Conservation (phyloP, 2,113 vertebrate species). For the Hippocampus guttulatus region DNA sequence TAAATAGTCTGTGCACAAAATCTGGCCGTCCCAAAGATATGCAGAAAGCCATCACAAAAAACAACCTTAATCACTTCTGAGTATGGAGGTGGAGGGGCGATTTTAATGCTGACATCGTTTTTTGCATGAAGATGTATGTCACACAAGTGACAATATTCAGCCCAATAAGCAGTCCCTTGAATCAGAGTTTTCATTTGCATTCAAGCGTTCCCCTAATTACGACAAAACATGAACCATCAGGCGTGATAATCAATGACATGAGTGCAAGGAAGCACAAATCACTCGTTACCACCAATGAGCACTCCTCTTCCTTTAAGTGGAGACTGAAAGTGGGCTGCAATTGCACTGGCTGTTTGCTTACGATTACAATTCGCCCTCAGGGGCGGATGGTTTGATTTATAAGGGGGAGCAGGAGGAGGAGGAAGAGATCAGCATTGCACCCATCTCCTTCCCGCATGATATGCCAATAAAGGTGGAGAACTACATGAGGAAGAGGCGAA, state of each 20-base stretch:
- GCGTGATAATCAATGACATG: conserved; percentile 34
- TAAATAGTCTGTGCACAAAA: too few relatives aligned
- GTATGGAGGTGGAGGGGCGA: too few relatives aligned
- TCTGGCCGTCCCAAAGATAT: too few relatives aligned
- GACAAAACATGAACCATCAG: conserved; percentile 27
- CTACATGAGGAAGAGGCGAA: conserved; percentile 46
- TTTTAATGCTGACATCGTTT: too few relatives aligned
- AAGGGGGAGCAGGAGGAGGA: conserved; percentile 19
- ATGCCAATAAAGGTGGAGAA: conserved; percentile 55
- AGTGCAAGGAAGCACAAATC: conserved; percentile 31
- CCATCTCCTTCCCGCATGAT: conserved; percentile 41
- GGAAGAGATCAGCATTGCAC: conserved; percentile 5
- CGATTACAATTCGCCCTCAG: conserved; percentile 42
- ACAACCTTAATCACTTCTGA: too few relatives aligned
- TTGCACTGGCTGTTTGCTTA: conserved; percentile 46
- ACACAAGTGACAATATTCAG: too few relatives aligned
- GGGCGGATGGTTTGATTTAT: conserved; percentile 52
- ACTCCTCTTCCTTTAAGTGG: conserved; percentile 10
- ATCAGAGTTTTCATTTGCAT: conserved; percentile 4
- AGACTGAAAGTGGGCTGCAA: conserved; percentile 35
- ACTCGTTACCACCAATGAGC: conserved; percentile 20
- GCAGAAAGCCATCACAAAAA: too few relatives aligned
- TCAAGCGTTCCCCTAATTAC: conserved; percentile 18
- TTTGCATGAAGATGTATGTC: too few relatives aligned
- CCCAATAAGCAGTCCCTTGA: neutral